Conservation (phyloP, 92 coral and sea anemone genomes). For the Zoanthus solanderi region DNA sequence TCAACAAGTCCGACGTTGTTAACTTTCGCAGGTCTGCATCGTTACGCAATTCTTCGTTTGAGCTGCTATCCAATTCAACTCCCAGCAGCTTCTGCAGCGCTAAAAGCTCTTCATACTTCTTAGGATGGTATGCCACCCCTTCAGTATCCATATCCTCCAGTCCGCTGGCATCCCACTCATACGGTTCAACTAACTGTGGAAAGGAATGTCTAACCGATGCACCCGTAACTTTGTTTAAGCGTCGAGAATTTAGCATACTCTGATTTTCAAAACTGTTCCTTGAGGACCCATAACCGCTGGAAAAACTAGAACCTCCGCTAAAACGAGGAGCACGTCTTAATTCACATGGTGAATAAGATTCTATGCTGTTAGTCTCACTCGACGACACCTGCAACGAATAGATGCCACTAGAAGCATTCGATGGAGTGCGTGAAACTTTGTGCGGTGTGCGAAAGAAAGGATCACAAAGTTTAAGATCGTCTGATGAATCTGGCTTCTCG, state of each 20-base stretch:
- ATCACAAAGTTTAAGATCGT: conserved; percentile 84
- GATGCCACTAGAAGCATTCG: conserved; percentile 88
- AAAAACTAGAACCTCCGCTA: conserved; percentile 74
- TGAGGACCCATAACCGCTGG: conserved; percentile 68
- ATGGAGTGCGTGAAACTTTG: conserved; percentile 76
- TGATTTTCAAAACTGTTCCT: conserved; percentile 73
- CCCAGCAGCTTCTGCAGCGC: conserved; percentile 73
- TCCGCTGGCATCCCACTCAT: conserved; percentile 82
- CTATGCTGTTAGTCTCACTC: conserved; percentile 90
- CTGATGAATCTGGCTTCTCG: conserved; percentile 71
- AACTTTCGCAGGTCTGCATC: conserved; percentile 72
- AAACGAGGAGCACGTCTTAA: conserved; percentile 69
- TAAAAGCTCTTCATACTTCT: conserved; percentile 61
- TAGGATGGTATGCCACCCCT: conserved; percentile 64
- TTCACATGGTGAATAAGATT: conserved; percentile 67
- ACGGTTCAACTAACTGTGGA: conserved; percentile 76
- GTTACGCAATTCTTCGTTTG: conserved; percentile 63
- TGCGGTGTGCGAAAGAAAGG: conserved; percentile 70
- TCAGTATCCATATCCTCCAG: conserved; percentile 67
- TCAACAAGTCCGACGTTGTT: conserved; percentile 65
- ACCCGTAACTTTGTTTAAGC: conserved; percentile 49
- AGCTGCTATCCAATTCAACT: conserved; percentile 71
- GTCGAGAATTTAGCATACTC: neutral
- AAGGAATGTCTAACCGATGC: conserved; percentile 43
- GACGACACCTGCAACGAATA: conserved; percentile 82